phyloP scores from a whole-genome alignment of 2,113 vertebrate species.

The Phocoena phocoena region DNA sequence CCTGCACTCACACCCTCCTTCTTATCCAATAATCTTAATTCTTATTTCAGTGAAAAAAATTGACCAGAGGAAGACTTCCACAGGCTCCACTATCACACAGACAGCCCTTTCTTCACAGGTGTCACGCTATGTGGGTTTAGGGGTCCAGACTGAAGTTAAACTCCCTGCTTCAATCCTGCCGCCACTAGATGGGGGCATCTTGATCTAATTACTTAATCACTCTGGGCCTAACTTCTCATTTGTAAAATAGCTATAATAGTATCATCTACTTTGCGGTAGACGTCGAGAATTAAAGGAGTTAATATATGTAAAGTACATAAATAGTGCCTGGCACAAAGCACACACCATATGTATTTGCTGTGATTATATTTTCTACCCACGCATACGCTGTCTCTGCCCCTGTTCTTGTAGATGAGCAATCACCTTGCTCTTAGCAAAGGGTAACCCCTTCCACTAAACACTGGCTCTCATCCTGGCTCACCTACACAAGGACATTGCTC shows the following conservation, averaged over 20 bases:
- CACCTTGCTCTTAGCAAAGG: neutral
- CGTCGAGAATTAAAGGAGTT: neutral
- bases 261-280: no score
- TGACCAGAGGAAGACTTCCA: neutral
- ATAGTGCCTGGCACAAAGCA: neutral
- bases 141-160: neutral
- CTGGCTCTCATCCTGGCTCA: neutral
- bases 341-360: fast-evolving
- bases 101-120: neutral
- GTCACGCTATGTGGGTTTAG: fast-evolving
- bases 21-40: neutral
- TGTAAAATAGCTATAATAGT: neutral
- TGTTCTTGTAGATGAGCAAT: fast-evolving
- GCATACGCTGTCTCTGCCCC: fast-evolving
- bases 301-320: neutral
- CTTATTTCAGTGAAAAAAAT: neutral
- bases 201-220: neutral
- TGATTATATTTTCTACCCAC: fast-evolving
- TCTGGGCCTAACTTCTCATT: neutral
- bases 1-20: neutral
- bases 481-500: neutral
- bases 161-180: no score
- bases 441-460: no score
- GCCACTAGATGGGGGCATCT: neutral
- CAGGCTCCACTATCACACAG: fast-evolving